phyloP scores from a whole-genome alignment of 1,140 invertebrate genomes.

The Drosophila melanica region DNA sequence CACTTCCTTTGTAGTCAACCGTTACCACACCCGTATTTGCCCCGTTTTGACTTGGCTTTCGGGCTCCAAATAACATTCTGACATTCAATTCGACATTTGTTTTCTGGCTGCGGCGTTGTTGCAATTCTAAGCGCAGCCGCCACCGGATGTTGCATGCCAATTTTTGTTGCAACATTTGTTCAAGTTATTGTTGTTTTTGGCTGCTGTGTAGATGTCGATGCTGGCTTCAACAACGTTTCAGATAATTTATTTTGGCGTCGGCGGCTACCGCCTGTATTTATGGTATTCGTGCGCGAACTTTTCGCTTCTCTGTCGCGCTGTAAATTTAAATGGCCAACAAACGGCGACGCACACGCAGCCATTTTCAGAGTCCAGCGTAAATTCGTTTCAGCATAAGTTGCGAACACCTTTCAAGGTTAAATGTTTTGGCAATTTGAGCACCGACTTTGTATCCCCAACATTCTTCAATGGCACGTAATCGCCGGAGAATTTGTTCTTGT shows the following conservation, averaged over 20 bases:
- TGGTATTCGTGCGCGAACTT: conserved; percentile 74
- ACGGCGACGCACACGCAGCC: not conserved
- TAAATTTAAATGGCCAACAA: conserved; percentile 40
- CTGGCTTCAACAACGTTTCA: conserved; percentile 52
- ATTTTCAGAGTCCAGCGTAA: conserved; percentile 14
- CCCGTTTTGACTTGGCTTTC: conserved; percentile 10
- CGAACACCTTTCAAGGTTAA: conserved; percentile 66
- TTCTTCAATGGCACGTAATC: conserved; percentile 43
- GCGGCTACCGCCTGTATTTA: conserved; percentile 67
- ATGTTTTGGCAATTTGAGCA: conserved; percentile 31
- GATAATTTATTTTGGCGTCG: conserved; percentile 78
- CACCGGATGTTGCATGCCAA: conserved; percentile 82
- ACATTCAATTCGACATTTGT: conserved; percentile 82
- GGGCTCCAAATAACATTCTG: conserved; percentile 69
- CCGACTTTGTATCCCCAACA: conserved; percentile 39
- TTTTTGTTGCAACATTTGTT: conserved; percentile 62
- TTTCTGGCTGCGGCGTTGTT: conserved; percentile 61
- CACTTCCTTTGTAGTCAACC: not conserved
- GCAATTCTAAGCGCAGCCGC: conserved; percentile 76
- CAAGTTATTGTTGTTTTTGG: conserved; percentile 23
- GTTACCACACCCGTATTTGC: not conserved
- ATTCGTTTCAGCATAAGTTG: conserved; percentile 6
- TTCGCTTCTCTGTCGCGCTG: conserved; percentile 36
- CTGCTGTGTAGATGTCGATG: conserved; percentile 1
- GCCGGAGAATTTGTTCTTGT: conserved; percentile 18